These are phyloP conservation scores for Drosophila tropicalis DNA, from an alignment of 1,140 invertebrate genomes.

Conservation along the genomic window DNA sequence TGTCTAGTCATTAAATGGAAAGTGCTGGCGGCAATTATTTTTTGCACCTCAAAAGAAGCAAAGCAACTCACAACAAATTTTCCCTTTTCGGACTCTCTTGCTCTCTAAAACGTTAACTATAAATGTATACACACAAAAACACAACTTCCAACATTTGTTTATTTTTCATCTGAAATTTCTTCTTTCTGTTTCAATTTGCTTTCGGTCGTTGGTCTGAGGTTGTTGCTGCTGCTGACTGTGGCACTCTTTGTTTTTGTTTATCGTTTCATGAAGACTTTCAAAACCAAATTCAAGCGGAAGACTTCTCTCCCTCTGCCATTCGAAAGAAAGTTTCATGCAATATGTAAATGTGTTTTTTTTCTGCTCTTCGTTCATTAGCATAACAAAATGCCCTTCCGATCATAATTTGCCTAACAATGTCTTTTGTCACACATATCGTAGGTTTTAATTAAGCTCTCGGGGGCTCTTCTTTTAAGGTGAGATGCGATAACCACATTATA, in stretches of 20 bases:
- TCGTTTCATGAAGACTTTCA: conserved; percentile 62
- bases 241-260: conserved; percentile 70
- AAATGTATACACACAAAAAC: conserved; percentile 4
- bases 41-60: conserved; percentile 61
- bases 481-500: conserved; percentile 7
- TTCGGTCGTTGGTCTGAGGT: conserved; percentile 47
- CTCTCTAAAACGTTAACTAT: conserved; percentile 38
- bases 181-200: conserved; percentile 38
- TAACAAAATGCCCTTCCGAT: conserved; percentile 38
- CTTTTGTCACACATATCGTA: conserved; percentile 45
- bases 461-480: not conserved
- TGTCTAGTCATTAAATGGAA: conserved; percentile 69
- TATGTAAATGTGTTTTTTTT: too few relatives aligned
- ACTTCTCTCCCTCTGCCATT: conserved; percentile 28
- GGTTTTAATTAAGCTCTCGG: conserved; percentile 40
- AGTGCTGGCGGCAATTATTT: conserved; percentile 59
- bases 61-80: conserved; percentile 42
- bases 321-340: conserved; percentile 60
- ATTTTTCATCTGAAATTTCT: conserved; percentile 66
- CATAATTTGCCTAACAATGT: conserved; percentile 27
- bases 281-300: conserved; percentile 30
- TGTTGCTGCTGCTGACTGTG: conserved; percentile 38
- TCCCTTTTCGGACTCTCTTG: conserved; percentile 53
- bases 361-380: conserved; percentile 52
- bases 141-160: conserved; percentile 54